Evolutionary conservation across 2,888 invertebrate species (phyloP), one percentile per base, ranked within the genome.

Genomic region (Hirtodrosophila alboralis): DNA sequence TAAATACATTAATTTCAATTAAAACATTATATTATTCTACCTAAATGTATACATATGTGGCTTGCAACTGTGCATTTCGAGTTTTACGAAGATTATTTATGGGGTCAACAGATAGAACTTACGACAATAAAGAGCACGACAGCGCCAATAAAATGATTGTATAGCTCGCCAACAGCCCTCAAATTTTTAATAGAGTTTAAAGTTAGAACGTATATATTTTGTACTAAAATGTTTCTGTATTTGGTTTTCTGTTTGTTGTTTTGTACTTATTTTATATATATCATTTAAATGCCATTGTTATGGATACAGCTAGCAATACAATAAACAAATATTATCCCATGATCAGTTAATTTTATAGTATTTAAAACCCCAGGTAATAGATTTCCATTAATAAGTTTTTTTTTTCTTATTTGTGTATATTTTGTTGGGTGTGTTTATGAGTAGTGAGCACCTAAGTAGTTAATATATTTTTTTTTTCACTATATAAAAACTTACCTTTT

Each of bases 401-500:
- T 26, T 37, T 27, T 4, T 28, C 31, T 13, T 27, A 18, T 23
- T 16, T 9, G 21, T 40, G 14, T 49, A 4, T 10, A 6, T 38
- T 30, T 33, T 58, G 58, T 58, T 6, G 18, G 47, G 40, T 59
- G 40, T 59, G 59, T 58, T 21, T 27, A 58, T 58, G 57, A 43
- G 26, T 30, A 18, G 58, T 58, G 44, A 26, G 41, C 18, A 9
- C 14, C 28, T 26, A 26, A 8, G 21, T 7, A 28, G 28, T 38
- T 36, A 8, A 26, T 13, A 26, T 2, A n/a, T n/a, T n/a, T n/a
- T 18, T 13, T 40, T 38, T 38, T 9, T 16, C 3, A 4, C 36
- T 8, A 36, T 21, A n/a, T 30, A 49, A 45, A n/a, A 53, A 73
- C 86, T 88, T 88, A 89, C 94, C 93, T 93, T 94, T 71, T 89